Percentiles rank a stretch among this genome's conserved stretches.
These are phyloP conservation scores for Portevinia maculata DNA, from an alignment of 2,888 invertebrate species.

Conservation along the genomic window DNA sequence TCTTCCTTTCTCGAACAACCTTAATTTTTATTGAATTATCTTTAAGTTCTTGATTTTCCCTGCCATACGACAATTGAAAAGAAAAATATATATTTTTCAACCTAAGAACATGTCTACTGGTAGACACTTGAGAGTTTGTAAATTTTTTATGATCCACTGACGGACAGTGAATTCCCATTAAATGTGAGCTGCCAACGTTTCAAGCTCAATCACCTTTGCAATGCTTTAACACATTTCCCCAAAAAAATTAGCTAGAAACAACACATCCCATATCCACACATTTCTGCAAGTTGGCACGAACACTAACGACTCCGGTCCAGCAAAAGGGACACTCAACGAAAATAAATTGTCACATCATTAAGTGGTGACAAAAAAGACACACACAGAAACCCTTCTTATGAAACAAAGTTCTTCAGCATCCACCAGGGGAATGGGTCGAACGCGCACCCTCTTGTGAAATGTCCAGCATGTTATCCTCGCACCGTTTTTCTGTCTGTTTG, in stretches of 20 bases:
- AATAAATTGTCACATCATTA: constrained; percentile 75
- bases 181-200: constrained; percentile 51
- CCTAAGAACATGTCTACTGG: constrained; percentile 27
- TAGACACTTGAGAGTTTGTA: constrained; percentile 31
- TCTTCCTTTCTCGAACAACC: too few species aligned
- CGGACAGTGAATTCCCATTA: constrained; percentile 54
- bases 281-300: constrained; percentile 64
- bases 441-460: constrained; percentile 53
- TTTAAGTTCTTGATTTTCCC: background rate
- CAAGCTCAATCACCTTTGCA: constrained; percentile 59
- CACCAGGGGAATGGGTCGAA: constrained; percentile 1
- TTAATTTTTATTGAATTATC: too few species aligned
- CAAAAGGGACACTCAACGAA: constrained; percentile 62
- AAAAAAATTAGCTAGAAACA: constrained; percentile 40
- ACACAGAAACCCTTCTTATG: constrained; percentile 68
- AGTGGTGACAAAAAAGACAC: constrained; percentile 70
- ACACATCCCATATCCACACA: constrained; percentile 41
- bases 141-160: constrained; percentile 36
- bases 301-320: constrained; percentile 52
- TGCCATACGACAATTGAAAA: background rate
- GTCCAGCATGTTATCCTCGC: constrained; percentile 48
- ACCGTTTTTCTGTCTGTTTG: constrained; percentile 29
- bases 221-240: constrained; percentile 58
- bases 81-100: constrained; percentile 1
- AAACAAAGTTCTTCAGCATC: constrained; percentile 57